Evolutionary conservation across 2,797 vertebrate genomes (phyloP).

Genomic region (Notolabrus celidotus): DNA sequence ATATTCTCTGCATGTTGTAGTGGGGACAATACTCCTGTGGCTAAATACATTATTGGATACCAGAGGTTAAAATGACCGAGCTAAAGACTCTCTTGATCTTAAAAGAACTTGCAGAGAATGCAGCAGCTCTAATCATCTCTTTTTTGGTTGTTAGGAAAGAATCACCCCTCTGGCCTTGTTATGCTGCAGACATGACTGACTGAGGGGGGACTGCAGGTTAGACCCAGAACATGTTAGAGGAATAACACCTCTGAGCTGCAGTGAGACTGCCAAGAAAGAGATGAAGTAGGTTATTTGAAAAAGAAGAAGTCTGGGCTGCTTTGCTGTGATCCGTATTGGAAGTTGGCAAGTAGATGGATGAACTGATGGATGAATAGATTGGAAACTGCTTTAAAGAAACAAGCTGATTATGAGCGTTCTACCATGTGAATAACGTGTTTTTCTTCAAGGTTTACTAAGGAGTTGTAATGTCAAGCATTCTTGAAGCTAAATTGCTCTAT

Average conservation of each 20-base stretch:
- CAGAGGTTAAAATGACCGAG: too few relatives aligned
- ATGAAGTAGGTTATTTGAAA: conserved; percentile 20
- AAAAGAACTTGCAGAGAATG: neutral
- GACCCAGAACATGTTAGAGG: conserved; percentile 7
- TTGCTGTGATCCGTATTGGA: conserved; percentile 30
- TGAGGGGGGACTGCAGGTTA: conserved; percentile 19
- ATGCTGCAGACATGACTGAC: conserved; percentile 2
- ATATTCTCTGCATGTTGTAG: too few relatives aligned
- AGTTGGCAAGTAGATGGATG: conserved; percentile 33
- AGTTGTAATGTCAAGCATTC: conserved; percentile 13
- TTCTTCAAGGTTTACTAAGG: conserved; percentile 5
- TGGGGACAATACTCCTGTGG: neutral
- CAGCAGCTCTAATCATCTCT: neutral
- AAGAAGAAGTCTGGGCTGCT: conserved; percentile 26
- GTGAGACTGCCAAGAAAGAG: conserved; percentile 36
- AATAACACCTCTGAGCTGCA: conserved; percentile 23
- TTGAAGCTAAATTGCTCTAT: neutral
- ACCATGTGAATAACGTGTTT: conserved; percentile 19
- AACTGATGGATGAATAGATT: conserved; percentile 14
- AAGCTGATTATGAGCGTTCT: conserved; percentile 28
- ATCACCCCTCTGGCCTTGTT: neutral
- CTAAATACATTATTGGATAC: too few relatives aligned
- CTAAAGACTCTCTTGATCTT: too few relatives aligned
- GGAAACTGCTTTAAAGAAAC: conserved; percentile 34
- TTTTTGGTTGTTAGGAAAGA: conserved; percentile 14